These are phyloP conservation scores for Chaenodraco wilsoni DNA, from an alignment of 2,797 vertebrate species.

Conservation along the genomic window DNA sequence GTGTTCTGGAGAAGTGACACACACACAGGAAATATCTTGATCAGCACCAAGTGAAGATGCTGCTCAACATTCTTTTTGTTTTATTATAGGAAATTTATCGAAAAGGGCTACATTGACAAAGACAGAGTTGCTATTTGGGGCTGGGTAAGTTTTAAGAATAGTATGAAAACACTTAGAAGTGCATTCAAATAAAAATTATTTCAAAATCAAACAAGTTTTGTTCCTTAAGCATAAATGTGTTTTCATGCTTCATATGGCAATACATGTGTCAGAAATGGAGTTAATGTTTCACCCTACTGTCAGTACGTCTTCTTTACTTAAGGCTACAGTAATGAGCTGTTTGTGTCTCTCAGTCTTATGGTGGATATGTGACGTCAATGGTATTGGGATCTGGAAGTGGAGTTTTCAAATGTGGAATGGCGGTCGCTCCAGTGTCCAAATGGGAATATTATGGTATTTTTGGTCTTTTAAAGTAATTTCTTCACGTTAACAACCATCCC, in stretches of 20 bases:
- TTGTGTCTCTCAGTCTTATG: conserved; percentile 90
- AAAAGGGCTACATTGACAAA: conserved; percentile 90
- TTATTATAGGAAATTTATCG: conserved; percentile 87
- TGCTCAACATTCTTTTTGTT: conserved; percentile 32
- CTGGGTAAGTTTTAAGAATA: conserved; percentile 88
- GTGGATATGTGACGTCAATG: conserved; percentile 97
- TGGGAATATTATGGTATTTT: conserved; percentile 96
- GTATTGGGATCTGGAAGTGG: conserved; percentile 91
- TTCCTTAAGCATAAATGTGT: neutral
- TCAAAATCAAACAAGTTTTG: neutral
- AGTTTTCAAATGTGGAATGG: conserved; percentile 96
- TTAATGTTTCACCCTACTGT: conserved; percentile 48
- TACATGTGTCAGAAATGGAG: conserved; percentile 6
- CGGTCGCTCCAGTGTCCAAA: conserved; percentile 94
- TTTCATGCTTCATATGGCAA: conserved; percentile 16
- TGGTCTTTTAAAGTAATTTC: neutral
- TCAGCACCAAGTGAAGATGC: neutral
- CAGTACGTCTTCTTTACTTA: conserved; percentile 5
- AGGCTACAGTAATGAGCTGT: conserved; percentile 15
- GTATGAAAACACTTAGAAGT: neutral
- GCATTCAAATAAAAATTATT: neutral
- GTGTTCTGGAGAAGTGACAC: conserved; percentile 5
- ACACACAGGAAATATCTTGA: conserved; percentile 3
- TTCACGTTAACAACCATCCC: neutral
- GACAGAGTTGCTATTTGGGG: conserved; percentile 95